Base-by-base conservation (phyloP, 2,113 vertebrate genomes). In the Pedetes capensis region DNA sequence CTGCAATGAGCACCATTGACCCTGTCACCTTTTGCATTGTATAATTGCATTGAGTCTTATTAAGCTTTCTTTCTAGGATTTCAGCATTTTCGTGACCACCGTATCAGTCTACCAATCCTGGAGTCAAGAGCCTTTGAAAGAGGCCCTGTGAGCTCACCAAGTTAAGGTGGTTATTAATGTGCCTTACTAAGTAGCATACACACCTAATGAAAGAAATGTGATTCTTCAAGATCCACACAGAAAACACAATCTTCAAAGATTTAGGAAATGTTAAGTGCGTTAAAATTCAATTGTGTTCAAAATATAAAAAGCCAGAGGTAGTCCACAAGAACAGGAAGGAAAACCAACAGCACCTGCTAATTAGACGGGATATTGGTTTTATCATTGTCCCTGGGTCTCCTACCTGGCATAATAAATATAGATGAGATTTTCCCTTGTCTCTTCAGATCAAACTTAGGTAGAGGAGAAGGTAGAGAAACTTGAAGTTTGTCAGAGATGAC, bases 221-320 rank as follows among this genome's bases (percentile, higher is more conserved):
- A 74, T 78, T 64, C 39, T 95, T 88, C 32, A 59, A 86, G 42
- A 86, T 32, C 39, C n/a, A 37, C 3, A 64, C 4, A 84, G 78
- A 88, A 91, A 94, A 71, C 16, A 63, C 37, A 87, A 90, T 37
- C 37, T 92, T 94, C 66, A 87, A 85, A 85, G 27, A 8, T 74
- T 64, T 89, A 74, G 63, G 90, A 95, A 96, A 86, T 94, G 42
- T 47, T 89, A 42, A 0, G 1, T 47, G 4, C 44, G 76, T 94
- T 88, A 78, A 95, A 89, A 83, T 91, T 51, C 86, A 93, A 90
- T 95, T 34, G 7, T 72, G 68, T 51, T 32, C 4, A 29, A 92
- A 66, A 80, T 66, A 80, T 51, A 53, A 79, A 91, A 92, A 49
- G 3, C 4, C 71, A 44, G 29, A 80, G 4, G 34, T 37, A 80